Evolutionary conservation across 2,888 invertebrate genomes (phyloP).

Genomic region (Lasioglossum calceatum): DNA sequence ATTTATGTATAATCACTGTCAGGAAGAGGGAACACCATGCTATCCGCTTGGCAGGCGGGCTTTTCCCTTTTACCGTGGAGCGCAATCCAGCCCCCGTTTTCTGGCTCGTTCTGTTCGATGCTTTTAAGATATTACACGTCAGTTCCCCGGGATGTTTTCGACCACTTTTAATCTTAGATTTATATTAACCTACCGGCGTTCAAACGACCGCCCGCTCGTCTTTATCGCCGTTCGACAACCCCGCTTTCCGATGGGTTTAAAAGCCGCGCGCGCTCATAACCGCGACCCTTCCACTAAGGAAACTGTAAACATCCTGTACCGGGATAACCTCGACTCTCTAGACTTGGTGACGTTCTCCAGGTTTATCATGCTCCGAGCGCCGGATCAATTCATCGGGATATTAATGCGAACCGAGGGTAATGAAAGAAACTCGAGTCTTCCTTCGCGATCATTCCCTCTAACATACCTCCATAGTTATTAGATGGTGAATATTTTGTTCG

Average conservation of each 20-base stretch:
- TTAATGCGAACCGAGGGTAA: background rate
- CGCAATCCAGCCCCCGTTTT: background rate
- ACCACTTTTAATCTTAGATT: slow-evolving; percentile 70
- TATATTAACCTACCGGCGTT: slow-evolving; percentile 61
- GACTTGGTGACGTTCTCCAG: background rate
- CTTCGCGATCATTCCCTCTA: background rate
- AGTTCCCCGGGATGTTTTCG: slow-evolving; percentile 64
- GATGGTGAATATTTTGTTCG: background rate
- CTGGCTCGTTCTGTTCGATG: slow-evolving; percentile 53
- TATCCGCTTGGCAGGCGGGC: slow-evolving; percentile 12
- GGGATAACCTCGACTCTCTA: slow-evolving; percentile 10
- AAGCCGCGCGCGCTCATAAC: slow-evolving; percentile 35
- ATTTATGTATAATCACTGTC: slow-evolving; percentile 61
- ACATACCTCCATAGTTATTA: background rate
- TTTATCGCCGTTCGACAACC: slow-evolving; percentile 31
- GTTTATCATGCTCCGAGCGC: background rate
- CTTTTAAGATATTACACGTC: slow-evolving; percentile 70
- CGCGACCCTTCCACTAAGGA: slow-evolving; percentile 25
- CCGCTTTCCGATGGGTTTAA: slow-evolving; percentile 11
- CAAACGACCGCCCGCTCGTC: slow-evolving; percentile 20
- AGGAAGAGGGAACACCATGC: slow-evolving; percentile 12
- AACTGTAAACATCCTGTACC: slow-evolving; percentile 27
- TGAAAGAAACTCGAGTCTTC: background rate
- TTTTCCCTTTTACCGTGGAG: background rate
- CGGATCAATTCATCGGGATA: background rate